A percentile compares a stretch with the other conserved stretches of the same genome.
Conservation (phyloP, 2,113 vertebrate genomes). For the Aleadryas rufinucha region DNA sequence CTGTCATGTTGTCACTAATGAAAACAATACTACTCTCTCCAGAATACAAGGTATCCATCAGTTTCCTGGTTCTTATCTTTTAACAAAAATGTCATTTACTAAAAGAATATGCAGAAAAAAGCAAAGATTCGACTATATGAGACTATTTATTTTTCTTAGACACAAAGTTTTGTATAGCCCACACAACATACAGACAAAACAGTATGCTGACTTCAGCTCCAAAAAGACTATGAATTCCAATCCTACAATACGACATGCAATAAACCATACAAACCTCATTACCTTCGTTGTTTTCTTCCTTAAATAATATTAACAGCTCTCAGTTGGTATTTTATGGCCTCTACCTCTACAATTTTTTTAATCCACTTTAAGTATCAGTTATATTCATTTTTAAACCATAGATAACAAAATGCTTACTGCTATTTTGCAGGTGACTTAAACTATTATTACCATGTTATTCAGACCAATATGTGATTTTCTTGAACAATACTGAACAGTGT, state of each 20-base stretch:
- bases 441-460: neutral
- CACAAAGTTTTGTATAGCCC: neutral
- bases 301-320: neutral
- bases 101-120: neutral
- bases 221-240: neutral
- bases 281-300: neutral
- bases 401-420: neutral
- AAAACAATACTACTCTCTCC: neutral
- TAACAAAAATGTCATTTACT: neutral
- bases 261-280: neutral
- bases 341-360: neutral
- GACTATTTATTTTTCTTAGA: neutral
- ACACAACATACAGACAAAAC: neutral
- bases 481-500: neutral
- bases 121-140: neutral
- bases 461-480: neutral
- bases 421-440: neutral
- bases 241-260: neutral
- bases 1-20: neutral
- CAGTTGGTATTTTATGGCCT: neutral
- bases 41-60: conserved; percentile 5
- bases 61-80: neutral
- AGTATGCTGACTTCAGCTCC: neutral
- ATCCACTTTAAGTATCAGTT: neutral
- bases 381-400: neutral